Percentiles rank a stretch among this genome's conserved stretches.
These are phyloP conservation scores for Fragariocoptes setiger DNA, from an alignment of 1,140 invertebrate species.

Conservation along the genomic window DNA sequence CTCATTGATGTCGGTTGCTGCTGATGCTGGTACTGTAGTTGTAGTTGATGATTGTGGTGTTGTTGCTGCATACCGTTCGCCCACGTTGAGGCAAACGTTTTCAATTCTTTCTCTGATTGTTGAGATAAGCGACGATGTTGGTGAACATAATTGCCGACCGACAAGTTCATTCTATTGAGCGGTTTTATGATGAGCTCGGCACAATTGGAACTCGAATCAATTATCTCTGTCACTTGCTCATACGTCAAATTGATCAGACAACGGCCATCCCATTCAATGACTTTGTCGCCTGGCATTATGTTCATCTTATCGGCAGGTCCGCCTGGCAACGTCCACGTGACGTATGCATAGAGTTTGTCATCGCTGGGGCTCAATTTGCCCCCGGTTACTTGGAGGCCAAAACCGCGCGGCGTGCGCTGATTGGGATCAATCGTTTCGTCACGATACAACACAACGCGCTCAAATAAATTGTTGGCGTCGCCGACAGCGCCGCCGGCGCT, in stretches of 20 bases:
- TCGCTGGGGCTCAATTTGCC: slow-evolving; percentile 41
- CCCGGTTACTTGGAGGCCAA: slow-evolving; percentile 67
- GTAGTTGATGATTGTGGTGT: too few species aligned
- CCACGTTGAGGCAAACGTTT: neutral
- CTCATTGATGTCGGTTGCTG: too few species aligned
- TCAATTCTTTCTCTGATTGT: neutral
- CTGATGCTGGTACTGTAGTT: too few species aligned
- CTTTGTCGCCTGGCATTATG: slow-evolving; percentile 15
- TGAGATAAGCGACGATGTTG: slow-evolving; percentile 6
- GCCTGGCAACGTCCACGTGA: slow-evolving; percentile 59
- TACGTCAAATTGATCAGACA: slow-evolving; percentile 55
- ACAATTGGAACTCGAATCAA: slow-evolving; percentile 42
- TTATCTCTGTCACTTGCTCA: slow-evolving; percentile 49
- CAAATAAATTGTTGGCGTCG: slow-evolving; percentile 5
- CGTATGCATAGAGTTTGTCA: slow-evolving; percentile 50
- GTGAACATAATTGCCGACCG: slow-evolving; percentile 1
- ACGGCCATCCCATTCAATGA: slow-evolving; percentile 48
- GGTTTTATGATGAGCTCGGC: slow-evolving; percentile 47
- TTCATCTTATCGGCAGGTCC: slow-evolving; percentile 43
- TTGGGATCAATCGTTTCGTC: slow-evolving; percentile 8
- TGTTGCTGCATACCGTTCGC: too few species aligned
- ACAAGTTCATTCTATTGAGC: slow-evolving; percentile 4
- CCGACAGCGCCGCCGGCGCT: neutral
- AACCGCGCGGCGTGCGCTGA: slow-evolving; percentile 28
- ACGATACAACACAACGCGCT: slow-evolving; percentile 10